phyloP scores from a whole-genome alignment of 2,888 invertebrate species.

The Melinaea marsaeus region DNA sequence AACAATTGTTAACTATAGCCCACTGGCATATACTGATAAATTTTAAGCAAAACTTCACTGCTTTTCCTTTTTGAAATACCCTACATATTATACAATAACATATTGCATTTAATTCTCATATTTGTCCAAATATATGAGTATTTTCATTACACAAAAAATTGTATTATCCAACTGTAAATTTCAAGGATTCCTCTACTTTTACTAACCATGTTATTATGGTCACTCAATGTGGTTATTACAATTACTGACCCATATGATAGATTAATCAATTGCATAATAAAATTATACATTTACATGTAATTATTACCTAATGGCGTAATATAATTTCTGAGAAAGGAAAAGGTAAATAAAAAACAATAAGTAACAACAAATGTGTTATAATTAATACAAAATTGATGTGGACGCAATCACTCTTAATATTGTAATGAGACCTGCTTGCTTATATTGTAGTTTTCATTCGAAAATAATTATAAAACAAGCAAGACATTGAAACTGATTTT shows the following conservation, averaged over 20 bases:
- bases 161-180: background rate
- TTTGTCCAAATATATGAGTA: no score
- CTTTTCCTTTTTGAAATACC: no score
- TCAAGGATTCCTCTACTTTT: background rate
- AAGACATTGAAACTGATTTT: background rate
- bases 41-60: no score
- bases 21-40: no score
- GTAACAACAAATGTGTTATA: constrained; percentile 42
- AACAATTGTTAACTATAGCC: no score
- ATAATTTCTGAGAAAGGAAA: background rate
- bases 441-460: constrained; percentile 14
- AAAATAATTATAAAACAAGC: constrained; percentile 18
- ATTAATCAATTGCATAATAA: no score
- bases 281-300: no score
- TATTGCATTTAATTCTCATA: constrained; percentile 34
- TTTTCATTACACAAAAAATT: no score
- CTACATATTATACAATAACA: background rate
- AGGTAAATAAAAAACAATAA: constrained; percentile 24
- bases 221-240: no score
- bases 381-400: constrained; percentile 38
- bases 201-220: no score
- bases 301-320: no score
- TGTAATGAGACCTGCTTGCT: constrained; percentile 18
- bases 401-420: constrained; percentile 16
- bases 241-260: no score